Evolutionary conservation across 2,888 invertebrate species (phyloP).

Genomic region (Encarsia formosa): DNA sequence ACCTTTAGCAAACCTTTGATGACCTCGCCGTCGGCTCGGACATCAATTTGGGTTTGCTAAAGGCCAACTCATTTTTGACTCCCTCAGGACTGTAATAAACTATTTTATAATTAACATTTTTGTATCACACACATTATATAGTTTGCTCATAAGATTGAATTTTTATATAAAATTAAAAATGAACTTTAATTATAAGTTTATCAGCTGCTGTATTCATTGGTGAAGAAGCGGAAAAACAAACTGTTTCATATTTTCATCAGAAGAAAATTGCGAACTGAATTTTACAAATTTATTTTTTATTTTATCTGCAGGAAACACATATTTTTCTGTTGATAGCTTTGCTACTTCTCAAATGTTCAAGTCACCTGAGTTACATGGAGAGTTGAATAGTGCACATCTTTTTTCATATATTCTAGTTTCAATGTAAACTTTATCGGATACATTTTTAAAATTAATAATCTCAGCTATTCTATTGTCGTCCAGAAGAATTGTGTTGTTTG

Average conservation of each 20-base stretch:
- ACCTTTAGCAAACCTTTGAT: too few species aligned
- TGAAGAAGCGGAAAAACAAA: neutral
- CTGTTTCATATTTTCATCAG: neutral
- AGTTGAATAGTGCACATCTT: neutral
- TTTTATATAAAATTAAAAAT: neutral
- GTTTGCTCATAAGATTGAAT: neutral
- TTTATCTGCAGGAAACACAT: neutral
- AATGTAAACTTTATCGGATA: neutral
- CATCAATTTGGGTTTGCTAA: too few species aligned
- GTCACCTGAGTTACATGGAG: neutral
- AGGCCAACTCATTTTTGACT: too few species aligned
- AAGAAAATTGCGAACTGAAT: neutral
- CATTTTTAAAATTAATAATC: neutral
- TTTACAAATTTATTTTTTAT: neutral
- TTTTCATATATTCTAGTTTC: neutral
- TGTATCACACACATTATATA: neutral
- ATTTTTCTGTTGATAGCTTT: neutral
- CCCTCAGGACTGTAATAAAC: too few species aligned
- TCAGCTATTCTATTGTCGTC: neutral
- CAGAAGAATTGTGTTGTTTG: neutral
- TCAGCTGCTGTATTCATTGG: neutral
- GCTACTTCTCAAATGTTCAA: neutral
- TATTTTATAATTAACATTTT: neutral
- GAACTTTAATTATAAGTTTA: neutral
- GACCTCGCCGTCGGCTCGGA: too few species aligned